Evolutionary conservation across 2,113 vertebrate genomes (phyloP).

Genomic region (Halcyon senegalensis): DNA sequence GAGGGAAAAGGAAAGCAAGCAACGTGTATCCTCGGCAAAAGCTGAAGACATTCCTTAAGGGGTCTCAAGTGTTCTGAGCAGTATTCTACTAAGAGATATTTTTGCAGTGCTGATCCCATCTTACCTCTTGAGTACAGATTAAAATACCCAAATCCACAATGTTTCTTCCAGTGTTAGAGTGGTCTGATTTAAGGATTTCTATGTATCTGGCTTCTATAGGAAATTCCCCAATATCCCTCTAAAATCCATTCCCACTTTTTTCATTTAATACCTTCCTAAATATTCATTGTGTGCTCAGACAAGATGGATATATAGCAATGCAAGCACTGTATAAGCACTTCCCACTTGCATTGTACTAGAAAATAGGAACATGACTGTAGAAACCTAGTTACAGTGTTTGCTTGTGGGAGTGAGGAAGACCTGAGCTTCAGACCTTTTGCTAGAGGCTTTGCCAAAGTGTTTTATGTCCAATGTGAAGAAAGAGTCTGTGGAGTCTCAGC

Average conservation of each 20-base stretch:
- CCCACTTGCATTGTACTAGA: not conserved
- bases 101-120: not conserved
- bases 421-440: not conserved
- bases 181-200: not conserved
- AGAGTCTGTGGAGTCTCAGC: not conserved
- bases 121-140: not conserved
- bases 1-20: not conserved
- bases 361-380: not conserved
- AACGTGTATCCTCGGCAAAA: not conserved
- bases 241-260: constrained; percentile 5
- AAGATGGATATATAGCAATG: not conserved
- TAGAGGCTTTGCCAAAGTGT: not conserved
- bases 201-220: not conserved
- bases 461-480: not conserved
- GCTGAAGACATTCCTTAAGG: not conserved
- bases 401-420: not conserved
- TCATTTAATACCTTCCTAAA: not conserved
- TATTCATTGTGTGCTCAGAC: not conserved
- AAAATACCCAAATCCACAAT: not conserved
- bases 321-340: not conserved
- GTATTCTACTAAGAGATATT: not conserved
- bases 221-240: not conserved
- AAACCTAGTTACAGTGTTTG: not conserved
- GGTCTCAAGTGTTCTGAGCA: not conserved
- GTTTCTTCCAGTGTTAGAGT: not conserved